Evolutionary conservation across 2,888 invertebrate species (phyloP).

Genomic region (Campoplex capitator): DNA sequence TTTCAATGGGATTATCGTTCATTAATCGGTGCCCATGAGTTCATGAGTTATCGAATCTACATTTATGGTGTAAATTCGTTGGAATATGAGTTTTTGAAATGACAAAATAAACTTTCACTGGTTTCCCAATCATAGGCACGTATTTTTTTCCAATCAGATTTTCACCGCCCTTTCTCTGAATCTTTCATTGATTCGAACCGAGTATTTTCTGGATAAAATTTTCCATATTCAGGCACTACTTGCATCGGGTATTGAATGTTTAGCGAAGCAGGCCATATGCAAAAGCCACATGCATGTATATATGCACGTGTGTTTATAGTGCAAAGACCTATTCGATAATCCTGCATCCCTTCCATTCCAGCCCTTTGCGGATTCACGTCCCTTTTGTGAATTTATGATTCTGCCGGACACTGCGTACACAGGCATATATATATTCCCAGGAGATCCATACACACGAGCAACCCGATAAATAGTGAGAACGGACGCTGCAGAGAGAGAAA

Average conservation of each 20-base stretch:
- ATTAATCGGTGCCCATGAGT: background rate
- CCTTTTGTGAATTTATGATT: conserved; percentile 56
- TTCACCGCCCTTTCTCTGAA: background rate
- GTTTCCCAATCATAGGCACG: background rate
- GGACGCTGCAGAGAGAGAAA: background rate
- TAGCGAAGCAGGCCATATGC: background rate
- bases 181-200: conserved; percentile 51
- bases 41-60: too few relatives aligned
- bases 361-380: conserved; percentile 14
- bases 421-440: conserved; percentile 24
- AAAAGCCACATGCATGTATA: conserved; percentile 1
- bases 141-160: conserved; percentile 1
- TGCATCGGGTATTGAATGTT: background rate
- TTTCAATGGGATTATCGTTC: background rate
- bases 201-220: conserved; percentile 48
- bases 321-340: conserved; percentile 46
- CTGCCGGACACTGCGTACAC: conserved; percentile 42
- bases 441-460: conserved; percentile 25
- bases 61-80: background rate
- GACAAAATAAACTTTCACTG: background rate
- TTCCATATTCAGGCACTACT: conserved; percentile 15
- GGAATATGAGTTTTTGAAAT: background rate
- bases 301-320: background rate
- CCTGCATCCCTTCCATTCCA: conserved; percentile 24
- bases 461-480: conserved; percentile 35